Evolutionary conservation across 2,797 vertebrate genomes (phyloP), one percentile per base, ranked within the genome.

Genomic region (Holocentrus rufus): DNA sequence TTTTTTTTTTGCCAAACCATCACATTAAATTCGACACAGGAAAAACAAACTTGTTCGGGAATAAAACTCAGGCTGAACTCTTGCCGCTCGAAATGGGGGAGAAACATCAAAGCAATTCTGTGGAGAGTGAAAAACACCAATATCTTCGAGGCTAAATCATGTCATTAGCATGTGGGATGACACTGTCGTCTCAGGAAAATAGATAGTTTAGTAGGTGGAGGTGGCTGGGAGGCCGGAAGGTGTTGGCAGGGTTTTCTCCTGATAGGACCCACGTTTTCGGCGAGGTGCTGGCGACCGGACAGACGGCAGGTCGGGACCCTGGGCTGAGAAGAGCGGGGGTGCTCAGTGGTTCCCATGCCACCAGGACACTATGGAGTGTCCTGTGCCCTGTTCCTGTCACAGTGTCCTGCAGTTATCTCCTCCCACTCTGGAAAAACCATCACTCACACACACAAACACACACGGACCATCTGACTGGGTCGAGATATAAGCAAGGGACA

Each of bases 21-120:
- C 79, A 83, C 80, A 78, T 77, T 81, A 53, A 15, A 88, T 85
- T 87, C 18, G 57, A 89, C 79, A 80, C 76, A 75, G 61, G 55
- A 79, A 84, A 90, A 85, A 87, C 69, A 84, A 89, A 88, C 72
- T 87, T 72, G 71, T 31, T 59, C 42, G 1, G 52, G 64, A 75
- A 81, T 65, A 78, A 79, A 88, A 88, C 75, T 87, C 65, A 7
- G 17, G 53, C 73, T 80, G 86, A 88, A 83, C 81, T 89, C 72
- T 50, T 74, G 52, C 54, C 20, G 1, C 52, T 65, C 36, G 62
- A 66, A 88, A 79, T 7, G 10, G 62, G 54, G 72, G 65, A 50
- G 53, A 69, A 77, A 81, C 79, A 81, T 88, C 82, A 91, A 91
- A 90, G 77, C 31, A 8, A n/a, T 34, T 68, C 71, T 47, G 69